Conservation (phyloP, 2,113 vertebrate genomes). For the Pseudorectes ferrugineus region DNA sequence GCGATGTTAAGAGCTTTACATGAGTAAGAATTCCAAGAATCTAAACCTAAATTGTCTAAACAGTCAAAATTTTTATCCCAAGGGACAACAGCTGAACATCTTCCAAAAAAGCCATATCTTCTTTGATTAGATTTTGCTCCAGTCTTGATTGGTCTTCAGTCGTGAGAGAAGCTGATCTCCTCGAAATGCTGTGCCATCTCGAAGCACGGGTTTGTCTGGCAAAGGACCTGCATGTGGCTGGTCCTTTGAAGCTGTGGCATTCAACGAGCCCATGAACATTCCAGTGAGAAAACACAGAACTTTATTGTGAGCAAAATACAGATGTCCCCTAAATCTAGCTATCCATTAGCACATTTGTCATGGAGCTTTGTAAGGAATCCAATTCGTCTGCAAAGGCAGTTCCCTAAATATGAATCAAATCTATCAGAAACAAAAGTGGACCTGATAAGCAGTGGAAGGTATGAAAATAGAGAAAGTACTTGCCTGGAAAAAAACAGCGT, state of each 20-base stretch:
- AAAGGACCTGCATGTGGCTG: not conserved
- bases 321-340: not conserved
- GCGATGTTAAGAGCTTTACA: not conserved
- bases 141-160: not conserved
- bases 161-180: not conserved
- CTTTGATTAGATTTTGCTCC: not conserved
- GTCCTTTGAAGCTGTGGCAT: not conserved
- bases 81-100: not conserved
- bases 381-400: not conserved
- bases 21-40: not conserved
- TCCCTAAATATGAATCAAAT: not conserved
- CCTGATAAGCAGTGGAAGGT: not conserved
- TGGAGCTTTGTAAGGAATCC: not conserved
- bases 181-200: not conserved
- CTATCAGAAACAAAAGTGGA: not conserved
- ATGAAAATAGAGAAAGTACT: not conserved
- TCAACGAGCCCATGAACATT: not conserved
- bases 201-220: fast-evolving
- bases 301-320: not conserved
- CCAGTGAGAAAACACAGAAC: not conserved
- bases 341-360: not conserved
- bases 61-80: not conserved
- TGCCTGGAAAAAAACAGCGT: not conserved
- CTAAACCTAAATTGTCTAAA: not conserved
- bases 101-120: not conserved